Conservation (phyloP, 2,888 invertebrate species). For the Lysandra coridon region DNA sequence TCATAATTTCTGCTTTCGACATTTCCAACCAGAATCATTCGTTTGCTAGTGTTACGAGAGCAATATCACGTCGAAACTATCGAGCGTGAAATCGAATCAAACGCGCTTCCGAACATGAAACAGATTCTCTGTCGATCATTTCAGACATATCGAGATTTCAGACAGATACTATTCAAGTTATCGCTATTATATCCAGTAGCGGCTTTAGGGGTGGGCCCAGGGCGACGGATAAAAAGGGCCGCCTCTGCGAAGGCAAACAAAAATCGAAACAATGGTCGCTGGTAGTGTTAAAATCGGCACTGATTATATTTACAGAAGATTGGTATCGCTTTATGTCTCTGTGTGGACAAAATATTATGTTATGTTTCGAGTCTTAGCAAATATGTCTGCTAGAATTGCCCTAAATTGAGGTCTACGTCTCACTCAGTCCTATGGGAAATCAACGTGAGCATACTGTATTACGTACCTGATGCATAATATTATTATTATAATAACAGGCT, state of each 20-base stretch:
- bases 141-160: neutral
- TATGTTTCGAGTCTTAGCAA: neutral
- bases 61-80: neutral
- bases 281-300: too few relatives aligned
- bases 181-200: neutral
- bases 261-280: too few relatives aligned
- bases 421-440: constrained; percentile 7
- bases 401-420: neutral
- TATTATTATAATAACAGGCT: neutral
- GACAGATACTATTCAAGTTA: neutral
- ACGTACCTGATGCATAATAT: neutral
- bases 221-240: too few relatives aligned
- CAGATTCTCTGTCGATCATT: constrained; percentile 12
- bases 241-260: too few relatives aligned
- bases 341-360: neutral
- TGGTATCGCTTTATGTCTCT: neutral
- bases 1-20: too few relatives aligned
- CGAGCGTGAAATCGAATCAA: neutral
- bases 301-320: neutral
- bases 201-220: too few relatives aligned
- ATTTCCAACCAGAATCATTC: too few relatives aligned
- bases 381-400: neutral
- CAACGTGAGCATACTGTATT: neutral
- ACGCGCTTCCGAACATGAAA: neutral
- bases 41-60: neutral